Evolutionary conservation across 2,888 invertebrate genomes (phyloP), one percentile per base, ranked within the genome.

Genomic region (Exocentrus adspersus): DNA sequence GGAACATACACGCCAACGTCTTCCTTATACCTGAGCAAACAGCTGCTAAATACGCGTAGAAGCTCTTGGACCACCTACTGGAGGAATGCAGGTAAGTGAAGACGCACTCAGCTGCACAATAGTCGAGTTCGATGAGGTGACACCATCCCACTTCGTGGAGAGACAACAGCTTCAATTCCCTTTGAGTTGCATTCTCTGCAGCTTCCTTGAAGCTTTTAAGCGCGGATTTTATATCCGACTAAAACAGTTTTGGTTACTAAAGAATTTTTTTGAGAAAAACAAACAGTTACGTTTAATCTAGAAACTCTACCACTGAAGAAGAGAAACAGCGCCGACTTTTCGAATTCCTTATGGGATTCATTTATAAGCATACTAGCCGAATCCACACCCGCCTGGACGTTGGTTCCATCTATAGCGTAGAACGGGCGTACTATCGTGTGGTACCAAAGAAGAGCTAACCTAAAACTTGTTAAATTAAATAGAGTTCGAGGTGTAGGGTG

Each of bases 381-480:
- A 43, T 84, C 82, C 0, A 87, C 86, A 6, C 89, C 89, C 14
- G 87, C 86, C 71, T 84, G 82, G 1, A 87, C 84, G 72, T 88
- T 87, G 20, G 83, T 83, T 2, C 88, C 89, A 76, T 90, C 89
- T 9, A 89, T 81, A 1, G 87, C 87, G 77, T 89, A 89, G 76
- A 89, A 88, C 32, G 90, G 90, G 58, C 88, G 82, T 2, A 90
- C 87, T 41, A 90, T 88, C 12, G 90, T 89, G 74, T 90, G 89
- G 76, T 90, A 91, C 89, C 90, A 90, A 46, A 90, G 77, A 46
- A 89, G 77, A 1, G 86, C 84, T 67, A 88, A 81, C 16, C 87
- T 87, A 70, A 28, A 79, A 78, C 43, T 60, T 17, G 32, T 21
- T 28, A 9, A 24, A 32, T 57, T 24, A 9, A 28, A n/a, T n/a